Percentiles rank a stretch among this genome's conserved stretches.
phyloP scores from a whole-genome alignment of 2,113 vertebrate genomes.

The Conger conger region DNA sequence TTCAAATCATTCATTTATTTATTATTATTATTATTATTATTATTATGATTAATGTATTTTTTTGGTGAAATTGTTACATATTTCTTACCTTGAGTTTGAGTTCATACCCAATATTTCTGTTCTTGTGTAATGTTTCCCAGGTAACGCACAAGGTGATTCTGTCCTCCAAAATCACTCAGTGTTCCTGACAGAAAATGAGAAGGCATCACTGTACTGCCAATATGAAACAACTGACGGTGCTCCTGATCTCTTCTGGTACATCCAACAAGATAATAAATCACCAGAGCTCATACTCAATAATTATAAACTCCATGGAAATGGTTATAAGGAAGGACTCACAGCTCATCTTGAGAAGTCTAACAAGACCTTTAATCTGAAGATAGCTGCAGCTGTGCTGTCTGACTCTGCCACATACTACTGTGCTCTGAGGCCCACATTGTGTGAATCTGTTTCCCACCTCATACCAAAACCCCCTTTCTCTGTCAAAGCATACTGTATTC shows the following conservation, averaged over 20 bases:
- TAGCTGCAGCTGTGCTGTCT: background rate
- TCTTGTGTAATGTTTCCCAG: background rate
- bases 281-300: background rate
- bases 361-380: background rate
- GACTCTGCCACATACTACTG: constrained; percentile 6
- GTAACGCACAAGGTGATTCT: constrained; percentile 20
- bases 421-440: background rate
- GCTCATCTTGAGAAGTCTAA: background rate
- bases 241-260: constrained; percentile 33
- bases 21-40: too few relatives aligned
- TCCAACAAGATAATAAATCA: background rate
- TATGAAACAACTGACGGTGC: background rate
- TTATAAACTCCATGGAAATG: background rate
- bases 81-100: too few relatives aligned
- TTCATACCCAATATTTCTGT: background rate
- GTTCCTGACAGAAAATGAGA: background rate
- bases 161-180: background rate
- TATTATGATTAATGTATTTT: too few relatives aligned
- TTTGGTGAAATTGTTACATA: too few relatives aligned
- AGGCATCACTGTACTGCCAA: background rate
- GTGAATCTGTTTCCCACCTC: background rate
- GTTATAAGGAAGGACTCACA: background rate
- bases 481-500: too few relatives aligned
- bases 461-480: background rate
- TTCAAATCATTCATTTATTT: too few relatives aligned